These are phyloP conservation scores for Pteria penguin DNA, from an alignment of 2,888 invertebrate genomes.

Conservation along the genomic window DNA sequence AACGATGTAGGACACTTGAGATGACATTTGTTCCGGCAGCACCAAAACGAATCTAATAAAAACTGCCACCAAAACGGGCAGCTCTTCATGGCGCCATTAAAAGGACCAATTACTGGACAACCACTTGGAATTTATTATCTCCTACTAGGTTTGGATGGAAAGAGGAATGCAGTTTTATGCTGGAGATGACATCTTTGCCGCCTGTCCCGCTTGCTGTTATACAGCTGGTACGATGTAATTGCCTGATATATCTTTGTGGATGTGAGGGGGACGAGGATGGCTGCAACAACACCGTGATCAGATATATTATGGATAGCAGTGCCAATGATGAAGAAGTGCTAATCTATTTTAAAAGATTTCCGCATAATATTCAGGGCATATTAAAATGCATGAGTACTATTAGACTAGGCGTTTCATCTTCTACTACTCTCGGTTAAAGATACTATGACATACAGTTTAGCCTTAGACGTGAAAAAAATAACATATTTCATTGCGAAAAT, in stretches of 20 bases:
- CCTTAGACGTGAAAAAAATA: no score
- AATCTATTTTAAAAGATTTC: no score
- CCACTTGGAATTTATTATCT: not conserved
- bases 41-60: constrained; percentile 11
- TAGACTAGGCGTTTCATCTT: no score
- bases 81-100: not conserved
- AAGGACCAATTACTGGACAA: not conserved
- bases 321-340: no score
- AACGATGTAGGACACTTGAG: not conserved
- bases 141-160: constrained; percentile 12
- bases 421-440: no score
- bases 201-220: constrained; percentile 13
- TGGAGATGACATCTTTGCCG: not conserved
- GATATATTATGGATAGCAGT: not conserved
- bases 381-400: no score
- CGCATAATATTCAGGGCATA: no score
- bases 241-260: not conserved
- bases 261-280: constrained; percentile 4
- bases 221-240: constrained; percentile 10
- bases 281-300: not conserved
- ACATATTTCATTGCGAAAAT: no score
- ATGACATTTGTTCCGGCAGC: constrained; percentile 5
- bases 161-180: not conserved
- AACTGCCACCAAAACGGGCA: constrained; percentile 17
- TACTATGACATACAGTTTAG: no score